Evolutionary conservation across 2,797 vertebrate genomes (phyloP).

Genomic region (Poecilia gillii): DNA sequence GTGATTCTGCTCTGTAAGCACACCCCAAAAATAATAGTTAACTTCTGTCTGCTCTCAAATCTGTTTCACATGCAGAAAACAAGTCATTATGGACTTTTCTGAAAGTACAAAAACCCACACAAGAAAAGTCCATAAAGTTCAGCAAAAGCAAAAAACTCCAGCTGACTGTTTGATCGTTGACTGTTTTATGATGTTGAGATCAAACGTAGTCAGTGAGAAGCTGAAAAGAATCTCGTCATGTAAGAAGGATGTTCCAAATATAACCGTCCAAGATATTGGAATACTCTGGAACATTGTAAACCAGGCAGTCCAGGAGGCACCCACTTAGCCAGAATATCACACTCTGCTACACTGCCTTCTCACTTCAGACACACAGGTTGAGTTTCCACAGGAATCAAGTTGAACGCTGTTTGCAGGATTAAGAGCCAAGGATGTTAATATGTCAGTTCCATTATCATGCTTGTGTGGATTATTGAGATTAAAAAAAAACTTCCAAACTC

Average conservation of each 20-base stretch:
- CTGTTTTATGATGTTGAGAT: not conserved
- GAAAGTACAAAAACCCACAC: not conserved
- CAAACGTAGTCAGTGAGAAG: slow-evolving; percentile 1
- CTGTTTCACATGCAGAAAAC: not conserved
- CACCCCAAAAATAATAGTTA: not conserved
- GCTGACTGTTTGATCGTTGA: not conserved
- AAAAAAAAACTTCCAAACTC: not conserved
- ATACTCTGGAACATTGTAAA: slow-evolving; percentile 7
- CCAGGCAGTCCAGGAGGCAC: not conserved
- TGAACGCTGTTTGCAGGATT: not conserved
- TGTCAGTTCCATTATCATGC: not conserved
- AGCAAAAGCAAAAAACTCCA: not conserved
- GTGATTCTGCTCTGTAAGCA: not conserved
- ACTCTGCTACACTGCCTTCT: not conserved
- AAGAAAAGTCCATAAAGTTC: not conserved
- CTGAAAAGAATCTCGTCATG: slow-evolving; percentile 20
- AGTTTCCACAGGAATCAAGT: not conserved
- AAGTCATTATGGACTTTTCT: not conserved
- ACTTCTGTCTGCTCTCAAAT: not conserved
- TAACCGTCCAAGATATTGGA: slow-evolving; percentile 18
- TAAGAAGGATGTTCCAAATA: slow-evolving; percentile 37
- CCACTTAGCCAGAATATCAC: slow-evolving; percentile 13
- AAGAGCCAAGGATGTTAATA: not conserved
- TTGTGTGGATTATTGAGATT: not conserved
- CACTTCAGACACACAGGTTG: slow-evolving; percentile 4